Evolutionary conservation across 92 coral and sea anemone species (phyloP), one percentile per base, ranked within the genome.

Genomic region (Hydrozoanthus gracilis): DNA sequence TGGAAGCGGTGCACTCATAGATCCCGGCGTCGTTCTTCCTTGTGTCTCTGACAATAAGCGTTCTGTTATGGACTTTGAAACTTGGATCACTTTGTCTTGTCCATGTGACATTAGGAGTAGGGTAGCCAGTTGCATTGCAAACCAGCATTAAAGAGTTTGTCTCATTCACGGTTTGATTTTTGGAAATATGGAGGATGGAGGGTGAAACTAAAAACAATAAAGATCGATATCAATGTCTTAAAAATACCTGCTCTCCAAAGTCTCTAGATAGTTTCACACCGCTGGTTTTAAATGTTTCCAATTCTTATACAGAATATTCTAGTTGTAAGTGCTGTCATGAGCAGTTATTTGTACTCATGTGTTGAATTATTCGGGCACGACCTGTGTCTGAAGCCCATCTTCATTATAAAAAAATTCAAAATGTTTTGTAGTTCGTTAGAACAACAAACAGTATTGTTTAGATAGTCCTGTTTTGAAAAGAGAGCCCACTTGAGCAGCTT

Each of bases 71-170:
- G 13, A 3, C 18, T 78, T 3, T 58, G 71, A 78, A 78, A 48
- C 71, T 60, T 45, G 83, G 4, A 44, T 60, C 39, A 5, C 73
- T 52, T 18, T 67, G 20, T 71, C 86, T 86, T 35, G 89, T 45
- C 95, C 93, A 93, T 2, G 73, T 78, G 27, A 93, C 76, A 9
- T 6, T 4, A 3, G 95, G 93, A 4, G 8, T 11, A 13, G 95
- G 95, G 17, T 86, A 79, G 3, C 95, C 95, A 72, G 64, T 88
- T 2, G 92, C 90, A 55, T 76, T 88, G 39, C 93, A 93, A 51
- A 68, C 49, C 44, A 93, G 77, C 48, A 58, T 76, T 15, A 80
- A 64, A 65, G 75, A 55, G 46, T 80, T 77, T 54, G 90, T 86
- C 82, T 91, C 94, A 73, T 80, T 86, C 78, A 78, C 71, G 3